Percentiles rank a stretch among this genome's conserved stretches.
Evolutionary conservation across 2,113 vertebrate genomes (phyloP).

Genomic region (Hyla sarda): DNA sequence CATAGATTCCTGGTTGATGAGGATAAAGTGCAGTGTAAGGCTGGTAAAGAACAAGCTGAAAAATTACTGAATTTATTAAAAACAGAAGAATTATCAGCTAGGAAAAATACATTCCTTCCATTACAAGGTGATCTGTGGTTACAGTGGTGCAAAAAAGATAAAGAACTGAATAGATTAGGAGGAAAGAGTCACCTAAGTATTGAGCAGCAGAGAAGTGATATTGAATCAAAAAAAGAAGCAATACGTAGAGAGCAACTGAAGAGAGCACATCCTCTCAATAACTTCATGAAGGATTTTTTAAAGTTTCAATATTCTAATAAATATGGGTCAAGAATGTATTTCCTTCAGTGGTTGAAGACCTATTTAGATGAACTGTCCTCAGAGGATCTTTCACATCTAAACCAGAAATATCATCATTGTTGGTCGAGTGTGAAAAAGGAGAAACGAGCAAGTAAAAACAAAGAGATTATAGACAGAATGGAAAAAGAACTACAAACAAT

Average conservation of each 20-base stretch:
- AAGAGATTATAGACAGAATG: neutral
- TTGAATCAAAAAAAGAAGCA: conserved; percentile 63
- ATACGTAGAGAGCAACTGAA: conserved; percentile 55
- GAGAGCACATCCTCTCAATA: conserved; percentile 27
- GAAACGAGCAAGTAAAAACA: conserved; percentile 63
- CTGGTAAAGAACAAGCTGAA: conserved; percentile 65
- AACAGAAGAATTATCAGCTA: conserved; percentile 45
- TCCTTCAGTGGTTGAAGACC: conserved; percentile 70
- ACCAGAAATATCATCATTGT: conserved; percentile 55
- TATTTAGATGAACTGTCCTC: conserved; percentile 64
- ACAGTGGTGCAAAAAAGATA: conserved; percentile 70
- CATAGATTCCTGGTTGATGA: conserved; percentile 70
- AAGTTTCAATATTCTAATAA: conserved; percentile 52
- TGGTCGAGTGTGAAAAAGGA: conserved; percentile 57
- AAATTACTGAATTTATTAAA: conserved; percentile 47
- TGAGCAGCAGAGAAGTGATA: conserved; percentile 50
- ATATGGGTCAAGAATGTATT: conserved; percentile 64
- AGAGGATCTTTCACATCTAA: conserved; percentile 61
- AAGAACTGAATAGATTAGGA: conserved; percentile 69
- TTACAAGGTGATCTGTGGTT: conserved; percentile 71
- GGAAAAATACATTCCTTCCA: conserved; percentile 67
- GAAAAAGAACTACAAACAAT: conserved; percentile 66
- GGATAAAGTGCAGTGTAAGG: conserved; percentile 62
- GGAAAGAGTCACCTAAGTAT: conserved; percentile 45
- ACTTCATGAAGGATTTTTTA: conserved; percentile 64